Base-by-base conservation (phyloP, 2,113 vertebrate species). In the Bucco capensis region DNA sequence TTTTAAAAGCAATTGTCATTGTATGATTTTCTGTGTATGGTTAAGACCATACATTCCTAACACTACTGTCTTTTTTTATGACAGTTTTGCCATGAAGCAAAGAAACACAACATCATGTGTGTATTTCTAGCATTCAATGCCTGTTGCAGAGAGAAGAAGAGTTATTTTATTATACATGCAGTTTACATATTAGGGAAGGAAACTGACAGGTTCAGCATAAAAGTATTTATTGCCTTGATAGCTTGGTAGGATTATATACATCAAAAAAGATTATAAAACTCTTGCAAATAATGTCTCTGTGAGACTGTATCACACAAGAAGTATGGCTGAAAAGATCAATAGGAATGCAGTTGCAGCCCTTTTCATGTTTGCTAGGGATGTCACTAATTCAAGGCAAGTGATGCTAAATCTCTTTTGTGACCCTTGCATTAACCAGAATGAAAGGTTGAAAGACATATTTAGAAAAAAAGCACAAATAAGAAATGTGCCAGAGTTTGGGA, bases 251-350 rank as follows among this genome's bases (percentile, higher is more conserved):
- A 83, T 62, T 91, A 14, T 60, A 38, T 75, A 64, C 70, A 83
- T 78, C 76, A 88, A 89, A 96, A 88, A 80, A 73, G 58, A 79
- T 92, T 86, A 61, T 72, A 80, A 77, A 94, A 91, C 56, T 31
- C 53, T 38, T 86, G 92, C 79, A 73, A 93, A 64, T 82, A 69
- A 79, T 89, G 64, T 79, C 40, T 91, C 53, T 89, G 25, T 60
- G 22, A 56, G 73, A 86, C 80, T 76, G 33, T 18, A 64, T 79
- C 37, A 51, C 50, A 16, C 21, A 74, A 83, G 66, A 86, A 72
- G 11, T 79, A 56, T 75, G 83, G 66, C 1, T 1, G 47, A 83
- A 71, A 89, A 88, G 65, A 82, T 90, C 67, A 57, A 54, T 81
- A 70, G 37, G 47, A 71, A 74, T 70, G 54, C 77, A 84, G 19